Evolutionary conservation across 2,888 invertebrate species (phyloP).

Genomic region (Scotopteryx bipunctaria): DNA sequence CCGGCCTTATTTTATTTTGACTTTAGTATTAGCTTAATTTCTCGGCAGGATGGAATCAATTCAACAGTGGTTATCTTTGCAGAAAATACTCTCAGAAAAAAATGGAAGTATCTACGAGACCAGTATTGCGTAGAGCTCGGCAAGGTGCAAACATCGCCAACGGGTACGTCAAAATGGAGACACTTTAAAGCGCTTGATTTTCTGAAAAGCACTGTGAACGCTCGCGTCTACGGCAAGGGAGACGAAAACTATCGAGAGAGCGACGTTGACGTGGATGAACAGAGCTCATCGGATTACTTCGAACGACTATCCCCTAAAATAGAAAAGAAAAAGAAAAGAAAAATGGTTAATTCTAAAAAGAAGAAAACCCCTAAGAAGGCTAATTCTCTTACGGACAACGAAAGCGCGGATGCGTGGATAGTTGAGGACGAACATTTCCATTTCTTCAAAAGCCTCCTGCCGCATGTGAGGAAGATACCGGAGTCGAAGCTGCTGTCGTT

Average conservation of each 20-base stretch:
- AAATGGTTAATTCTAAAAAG: conserved; percentile 8
- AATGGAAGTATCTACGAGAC: conserved; percentile 35
- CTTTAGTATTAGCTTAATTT: too few species aligned
- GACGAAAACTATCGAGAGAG: conserved; percentile 4
- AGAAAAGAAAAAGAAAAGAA: conserved; percentile 9
- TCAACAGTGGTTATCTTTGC: conserved; percentile 7
- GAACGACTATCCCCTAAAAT: conserved; percentile 4
- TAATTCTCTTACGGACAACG: conserved; percentile 4
- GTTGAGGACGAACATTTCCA: conserved; percentile 29
- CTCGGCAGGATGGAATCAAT: neutral
- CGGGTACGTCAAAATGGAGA: conserved; percentile 13
- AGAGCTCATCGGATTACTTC: conserved; percentile 23
- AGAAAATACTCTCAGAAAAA: conserved; percentile 28
- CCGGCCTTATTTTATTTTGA: too few species aligned
- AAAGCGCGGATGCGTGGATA: too few species aligned
- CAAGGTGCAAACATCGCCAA: conserved; percentile 13
- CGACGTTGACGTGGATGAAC: conserved; percentile 1
- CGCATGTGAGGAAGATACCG: conserved; percentile 25
- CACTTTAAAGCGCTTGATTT: conserved; percentile 14
- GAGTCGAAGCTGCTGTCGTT: conserved; percentile 19
- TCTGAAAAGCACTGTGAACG: conserved; percentile 9
- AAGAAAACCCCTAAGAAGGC: conserved; percentile 3
- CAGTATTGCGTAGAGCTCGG: conserved; percentile 30
- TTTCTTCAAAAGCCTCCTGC: conserved; percentile 25
- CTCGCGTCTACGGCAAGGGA: conserved; percentile 12